Evolutionary conservation across 2,888 invertebrate genomes (phyloP).

Genomic region (Nemotelus nigrinus): DNA sequence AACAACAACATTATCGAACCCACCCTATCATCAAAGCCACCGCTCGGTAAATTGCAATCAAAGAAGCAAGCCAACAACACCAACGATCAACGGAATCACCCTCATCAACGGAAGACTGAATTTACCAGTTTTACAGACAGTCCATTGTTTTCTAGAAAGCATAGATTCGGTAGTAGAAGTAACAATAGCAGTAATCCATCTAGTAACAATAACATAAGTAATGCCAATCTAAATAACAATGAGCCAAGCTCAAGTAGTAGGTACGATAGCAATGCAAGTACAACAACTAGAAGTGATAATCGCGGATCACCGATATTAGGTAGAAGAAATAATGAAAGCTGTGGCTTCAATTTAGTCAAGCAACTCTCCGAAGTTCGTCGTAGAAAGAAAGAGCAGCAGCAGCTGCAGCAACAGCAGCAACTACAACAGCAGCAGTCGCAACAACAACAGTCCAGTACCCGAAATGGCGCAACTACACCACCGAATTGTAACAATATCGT

Average conservation of each 20-base stretch:
- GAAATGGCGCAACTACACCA: constrained; percentile 52
- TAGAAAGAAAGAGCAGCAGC: constrained; percentile 59
- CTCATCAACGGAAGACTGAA: constrained; percentile 58
- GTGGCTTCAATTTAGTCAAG: constrained; percentile 63
- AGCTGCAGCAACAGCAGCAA: constrained; percentile 37
- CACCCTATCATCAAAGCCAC: constrained; percentile 20
- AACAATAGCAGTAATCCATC: constrained; percentile 45
- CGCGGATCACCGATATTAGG: constrained; percentile 60
- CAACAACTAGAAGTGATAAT: constrained; percentile 53
- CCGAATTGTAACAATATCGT: constrained; percentile 56
- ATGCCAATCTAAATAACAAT: constrained; percentile 44
- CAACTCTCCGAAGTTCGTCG: constrained; percentile 63
- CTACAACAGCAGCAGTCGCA: constrained; percentile 56
- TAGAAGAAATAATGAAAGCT: constrained; percentile 59
- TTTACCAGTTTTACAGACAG: constrained; percentile 65
- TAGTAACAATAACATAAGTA: constrained; percentile 34
- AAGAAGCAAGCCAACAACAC: neutral
- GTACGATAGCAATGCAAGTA: constrained; percentile 43
- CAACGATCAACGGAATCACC: constrained; percentile 4
- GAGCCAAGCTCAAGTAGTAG: constrained; percentile 45
- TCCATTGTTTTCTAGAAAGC: constrained; percentile 64
- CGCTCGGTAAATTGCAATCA: constrained; percentile 16
- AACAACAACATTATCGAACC: constrained; percentile 39
- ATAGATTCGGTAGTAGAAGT: constrained; percentile 60
- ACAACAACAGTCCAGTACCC: constrained; percentile 44